Conservation (phyloP, 2,113 vertebrate species). For the Brienomyrus brachyistius region DNA sequence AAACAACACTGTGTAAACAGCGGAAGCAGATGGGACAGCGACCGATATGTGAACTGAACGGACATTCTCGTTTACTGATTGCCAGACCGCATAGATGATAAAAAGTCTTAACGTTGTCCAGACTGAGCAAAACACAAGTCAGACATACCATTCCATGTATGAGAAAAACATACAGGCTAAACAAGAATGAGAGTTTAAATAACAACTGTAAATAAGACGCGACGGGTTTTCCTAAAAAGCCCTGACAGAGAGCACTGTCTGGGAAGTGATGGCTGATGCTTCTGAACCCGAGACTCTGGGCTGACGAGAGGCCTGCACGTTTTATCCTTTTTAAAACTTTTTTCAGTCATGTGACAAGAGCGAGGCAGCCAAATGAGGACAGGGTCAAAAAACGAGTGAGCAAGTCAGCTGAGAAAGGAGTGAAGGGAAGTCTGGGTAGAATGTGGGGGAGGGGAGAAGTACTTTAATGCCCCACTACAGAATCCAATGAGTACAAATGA, state of each 20-base stretch:
- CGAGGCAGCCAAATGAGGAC: neutral
- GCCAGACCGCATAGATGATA: neutral
- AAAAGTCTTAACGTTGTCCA: neutral
- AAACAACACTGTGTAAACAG: neutral
- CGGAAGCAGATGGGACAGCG: neutral
- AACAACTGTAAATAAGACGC: neutral
- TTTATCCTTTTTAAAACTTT: neutral
- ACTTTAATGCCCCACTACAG: neutral
- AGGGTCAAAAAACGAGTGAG: neutral
- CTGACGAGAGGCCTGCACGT: neutral
- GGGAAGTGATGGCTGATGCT: neutral
- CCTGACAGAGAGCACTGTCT: neutral
- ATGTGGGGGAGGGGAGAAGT: neutral
- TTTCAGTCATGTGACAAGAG: neutral
- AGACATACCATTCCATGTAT: neutral
- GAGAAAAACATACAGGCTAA: neutral
- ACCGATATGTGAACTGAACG: neutral
- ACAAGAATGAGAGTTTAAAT: neutral
- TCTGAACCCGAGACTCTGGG: neutral
- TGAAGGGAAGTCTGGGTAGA: neutral
- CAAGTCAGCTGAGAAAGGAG: neutral
- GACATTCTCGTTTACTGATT: neutral
- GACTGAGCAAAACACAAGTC: neutral
- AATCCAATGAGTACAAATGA: neutral
- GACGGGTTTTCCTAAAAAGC: neutral